A percentile compares a stretch with the other conserved stretches of the same genome.
These are phyloP conservation scores for Zaprionus tsacasi DNA, from an alignment of 1,140 invertebrate genomes.

Conservation along the genomic window DNA sequence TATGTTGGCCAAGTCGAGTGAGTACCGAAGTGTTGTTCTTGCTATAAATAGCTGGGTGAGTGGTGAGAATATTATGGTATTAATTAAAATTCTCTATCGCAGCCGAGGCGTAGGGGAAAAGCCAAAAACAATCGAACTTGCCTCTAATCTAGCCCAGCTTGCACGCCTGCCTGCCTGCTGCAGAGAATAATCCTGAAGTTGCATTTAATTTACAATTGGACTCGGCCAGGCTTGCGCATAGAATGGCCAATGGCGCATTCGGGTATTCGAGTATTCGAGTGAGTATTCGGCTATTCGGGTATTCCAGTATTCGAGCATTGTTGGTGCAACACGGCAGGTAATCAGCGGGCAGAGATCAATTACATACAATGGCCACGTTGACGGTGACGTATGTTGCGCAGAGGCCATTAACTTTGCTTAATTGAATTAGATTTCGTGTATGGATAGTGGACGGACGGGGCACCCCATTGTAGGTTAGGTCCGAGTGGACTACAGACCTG, in stretches of 20 bases:
- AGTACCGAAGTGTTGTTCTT: neutral
- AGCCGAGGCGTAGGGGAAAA: neutral
- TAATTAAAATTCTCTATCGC: conserved; percentile 33
- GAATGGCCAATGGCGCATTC: conserved; percentile 19
- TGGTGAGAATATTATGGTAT: conserved; percentile 17
- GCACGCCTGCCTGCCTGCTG: conserved; percentile 32
- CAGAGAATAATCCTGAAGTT: conserved; percentile 59
- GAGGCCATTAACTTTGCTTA: conserved; percentile 79
- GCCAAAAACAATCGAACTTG: conserved; percentile 25
- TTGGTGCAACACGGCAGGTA: conserved; percentile 24
- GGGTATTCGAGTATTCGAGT: conserved; percentile 1
- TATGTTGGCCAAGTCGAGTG: neutral
- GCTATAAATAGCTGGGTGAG: conserved; percentile 7
- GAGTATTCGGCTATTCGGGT: neutral
- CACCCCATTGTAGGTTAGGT: conserved; percentile 52
- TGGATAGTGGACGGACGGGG: conserved; percentile 69
- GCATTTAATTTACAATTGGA: conserved; percentile 55
- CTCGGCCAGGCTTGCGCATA: conserved; percentile 14
- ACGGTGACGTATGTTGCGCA: conserved; percentile 63
- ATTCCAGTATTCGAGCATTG: conserved; percentile 3
- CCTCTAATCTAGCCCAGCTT: conserved; percentile 19
- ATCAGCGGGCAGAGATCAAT: conserved; percentile 46
- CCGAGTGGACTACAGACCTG: neutral
- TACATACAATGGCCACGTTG: conserved; percentile 45
- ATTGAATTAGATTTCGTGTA: conserved; percentile 78